phyloP scores from a whole-genome alignment of 2,797 vertebrate genomes.

The Heteromormyrus szaboi region DNA sequence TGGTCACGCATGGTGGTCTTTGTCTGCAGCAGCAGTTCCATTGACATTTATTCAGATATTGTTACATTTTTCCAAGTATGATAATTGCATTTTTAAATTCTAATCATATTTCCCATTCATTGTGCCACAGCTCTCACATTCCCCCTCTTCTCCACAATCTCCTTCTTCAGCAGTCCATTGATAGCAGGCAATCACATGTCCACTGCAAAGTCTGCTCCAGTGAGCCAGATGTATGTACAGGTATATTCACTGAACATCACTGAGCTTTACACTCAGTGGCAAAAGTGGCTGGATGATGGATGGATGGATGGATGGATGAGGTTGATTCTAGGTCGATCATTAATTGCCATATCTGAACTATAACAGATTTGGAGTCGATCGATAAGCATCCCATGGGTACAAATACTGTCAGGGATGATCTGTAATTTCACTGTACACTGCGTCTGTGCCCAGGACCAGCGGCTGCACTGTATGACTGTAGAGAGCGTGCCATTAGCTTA shows the following conservation, averaged over 20 bases:
- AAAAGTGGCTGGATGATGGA: neutral
- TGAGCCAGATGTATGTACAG: neutral
- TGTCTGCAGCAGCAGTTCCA: neutral
- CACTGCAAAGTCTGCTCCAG: neutral
- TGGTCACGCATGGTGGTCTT: neutral
- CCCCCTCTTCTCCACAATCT: neutral
- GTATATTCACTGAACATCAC: neutral
- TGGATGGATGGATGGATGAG: neutral
- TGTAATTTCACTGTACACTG: neutral
- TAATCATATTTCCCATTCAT: neutral
- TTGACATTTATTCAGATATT: neutral
- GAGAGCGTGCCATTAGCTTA: neutral
- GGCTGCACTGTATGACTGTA: neutral
- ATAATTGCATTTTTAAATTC: neutral
- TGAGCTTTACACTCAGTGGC: neutral
- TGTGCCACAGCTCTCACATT: neutral
- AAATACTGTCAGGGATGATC: neutral
- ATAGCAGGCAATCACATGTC: neutral
- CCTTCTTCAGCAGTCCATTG: neutral
- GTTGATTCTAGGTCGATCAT: neutral
- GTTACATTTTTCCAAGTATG: neutral
- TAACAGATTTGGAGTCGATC: neutral
- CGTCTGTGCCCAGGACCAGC: neutral
- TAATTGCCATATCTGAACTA: neutral
- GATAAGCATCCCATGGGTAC: neutral